Evolutionary conservation across 92 coral and sea anemone species (phyloP), one percentile per base, ranked within the genome.

Genomic region (Paramuricea clavata): DNA sequence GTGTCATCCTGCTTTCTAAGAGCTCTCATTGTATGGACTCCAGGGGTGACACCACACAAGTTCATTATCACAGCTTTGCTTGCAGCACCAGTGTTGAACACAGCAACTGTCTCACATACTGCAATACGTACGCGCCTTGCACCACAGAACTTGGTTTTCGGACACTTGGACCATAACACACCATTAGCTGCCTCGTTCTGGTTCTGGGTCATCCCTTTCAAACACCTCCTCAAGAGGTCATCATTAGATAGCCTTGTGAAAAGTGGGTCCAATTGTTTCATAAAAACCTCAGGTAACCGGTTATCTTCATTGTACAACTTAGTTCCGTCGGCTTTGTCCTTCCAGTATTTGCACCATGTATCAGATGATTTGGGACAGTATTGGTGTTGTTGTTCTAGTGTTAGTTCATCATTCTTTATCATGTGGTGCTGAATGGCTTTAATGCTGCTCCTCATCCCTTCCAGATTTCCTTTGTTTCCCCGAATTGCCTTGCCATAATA

Each of bases 111-210:
- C 57, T 87, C 87, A 61, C 91, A 89, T 19, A 72, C 92, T n/a
- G 94, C 92, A 73, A 89, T 86, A 34, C 39, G 31, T 13, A 91
- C 92, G n/a, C 78, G 69, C 44, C 92, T 84, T 19, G 78, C 83
- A 10, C 95, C 89, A 74, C 93, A 89, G 36, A 92, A 92, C 41
- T 76, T 83, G 16, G 90, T 92, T 89, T 92, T 89, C 8, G 91
- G 85, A 67, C 93, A 92, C 69, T 76, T 83, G 42, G 39, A 79
- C 95, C 93, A 92, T 31, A 86, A 75, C 70, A 89, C 82, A 50
- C 95, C 92, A 89, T 89, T 86, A 0, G 89, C 89, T 4, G 93
- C 88, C 74, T 90, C 90, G 72, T 92, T 92, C 59, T 90, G 93
- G 32, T 69, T 81, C 85, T 89, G 93, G 30, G 91, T 91, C 39